phyloP scores from a whole-genome alignment of 1,140 invertebrate species.

The Phenacoccus solenopsis region DNA sequence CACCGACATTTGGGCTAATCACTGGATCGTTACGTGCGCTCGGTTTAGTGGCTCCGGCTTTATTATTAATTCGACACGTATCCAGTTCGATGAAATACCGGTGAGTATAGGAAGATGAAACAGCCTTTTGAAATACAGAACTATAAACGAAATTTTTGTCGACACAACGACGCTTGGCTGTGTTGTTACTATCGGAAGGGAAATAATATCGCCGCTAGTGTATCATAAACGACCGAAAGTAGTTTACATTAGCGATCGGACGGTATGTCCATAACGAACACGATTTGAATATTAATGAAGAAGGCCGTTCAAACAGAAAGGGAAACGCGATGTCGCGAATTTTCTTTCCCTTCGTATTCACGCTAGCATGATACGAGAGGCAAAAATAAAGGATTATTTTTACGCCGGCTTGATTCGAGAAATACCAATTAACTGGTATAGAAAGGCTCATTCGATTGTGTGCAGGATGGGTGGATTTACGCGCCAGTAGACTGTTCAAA shows the following conservation, averaged over 20 bases:
- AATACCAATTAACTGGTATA: too few species aligned
- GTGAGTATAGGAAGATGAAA: neutral
- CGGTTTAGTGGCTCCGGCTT: too few species aligned
- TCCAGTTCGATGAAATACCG: neutral
- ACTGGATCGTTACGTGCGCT: too few species aligned
- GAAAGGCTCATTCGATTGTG: too few species aligned
- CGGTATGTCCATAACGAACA: neutral
- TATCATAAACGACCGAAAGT: neutral
- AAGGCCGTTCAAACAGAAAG: neutral
- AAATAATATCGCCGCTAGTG: neutral
- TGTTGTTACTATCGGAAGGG: neutral
- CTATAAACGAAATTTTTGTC: neutral
- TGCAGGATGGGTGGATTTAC: too few species aligned
- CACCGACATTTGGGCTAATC: too few species aligned
- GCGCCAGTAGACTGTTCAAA: too few species aligned
- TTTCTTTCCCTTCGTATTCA: neutral
- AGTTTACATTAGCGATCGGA: neutral
- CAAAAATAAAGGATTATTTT: too few species aligned
- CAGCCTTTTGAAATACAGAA: neutral
- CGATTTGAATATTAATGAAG: neutral
- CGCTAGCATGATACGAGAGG: too few species aligned
- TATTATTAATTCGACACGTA: neutral
- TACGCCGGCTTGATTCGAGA: too few species aligned
- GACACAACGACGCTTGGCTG: too few species aligned
- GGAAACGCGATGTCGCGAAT: neutral